Evolutionary conservation across 2,888 invertebrate species (phyloP).

Genomic region (Caenorhabditis sp.): DNA sequence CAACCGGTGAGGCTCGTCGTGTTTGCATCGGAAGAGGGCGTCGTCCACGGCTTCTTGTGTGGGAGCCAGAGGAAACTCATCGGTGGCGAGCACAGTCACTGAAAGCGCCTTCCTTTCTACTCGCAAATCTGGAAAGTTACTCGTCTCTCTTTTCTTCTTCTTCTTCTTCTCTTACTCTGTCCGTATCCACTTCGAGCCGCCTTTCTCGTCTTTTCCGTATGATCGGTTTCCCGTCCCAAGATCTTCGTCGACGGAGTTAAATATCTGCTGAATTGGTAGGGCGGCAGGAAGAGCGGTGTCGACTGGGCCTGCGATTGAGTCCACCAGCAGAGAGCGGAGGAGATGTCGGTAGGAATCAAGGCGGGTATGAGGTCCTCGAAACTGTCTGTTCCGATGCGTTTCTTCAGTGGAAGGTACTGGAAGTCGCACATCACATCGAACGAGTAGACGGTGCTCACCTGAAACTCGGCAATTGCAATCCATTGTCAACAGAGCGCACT

Average conservation of each 20-base stretch:
- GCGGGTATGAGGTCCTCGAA: conserved; percentile 65
- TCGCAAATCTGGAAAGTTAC: conserved; percentile 67
- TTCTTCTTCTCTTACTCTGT: conserved; percentile 64
- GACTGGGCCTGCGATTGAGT: conserved; percentile 7
- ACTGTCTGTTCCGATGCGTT: conserved; percentile 14
- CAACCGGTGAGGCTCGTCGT: conserved; percentile 71
- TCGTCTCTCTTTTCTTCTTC: not conserved
- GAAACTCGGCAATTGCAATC: conserved; percentile 9
- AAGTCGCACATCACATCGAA: conserved; percentile 86
- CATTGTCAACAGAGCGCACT: not conserved
- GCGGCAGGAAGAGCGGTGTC: conserved; percentile 74
- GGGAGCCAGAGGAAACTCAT: conserved; percentile 72
- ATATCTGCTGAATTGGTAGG: conserved; percentile 75
- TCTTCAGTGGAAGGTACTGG: conserved; percentile 88
- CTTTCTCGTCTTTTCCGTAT: conserved; percentile 58
- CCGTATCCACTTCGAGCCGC: conserved; percentile 66
- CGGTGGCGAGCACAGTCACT: conserved; percentile 71
- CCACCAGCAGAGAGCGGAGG: conserved; percentile 71
- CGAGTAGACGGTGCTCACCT: conserved; percentile 72
- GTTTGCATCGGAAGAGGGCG: conserved; percentile 69
- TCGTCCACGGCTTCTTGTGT: conserved; percentile 71
- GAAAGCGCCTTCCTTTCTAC: conserved; percentile 75
- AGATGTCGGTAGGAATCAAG: conserved; percentile 70
- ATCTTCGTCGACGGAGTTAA: conserved; percentile 72
- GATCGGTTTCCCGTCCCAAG: conserved; percentile 68